Percentiles rank a stretch among this genome's conserved stretches.
Evolutionary conservation across 2,797 vertebrate species (phyloP).

Genomic region (Gymnoscopelus braueri): DNA sequence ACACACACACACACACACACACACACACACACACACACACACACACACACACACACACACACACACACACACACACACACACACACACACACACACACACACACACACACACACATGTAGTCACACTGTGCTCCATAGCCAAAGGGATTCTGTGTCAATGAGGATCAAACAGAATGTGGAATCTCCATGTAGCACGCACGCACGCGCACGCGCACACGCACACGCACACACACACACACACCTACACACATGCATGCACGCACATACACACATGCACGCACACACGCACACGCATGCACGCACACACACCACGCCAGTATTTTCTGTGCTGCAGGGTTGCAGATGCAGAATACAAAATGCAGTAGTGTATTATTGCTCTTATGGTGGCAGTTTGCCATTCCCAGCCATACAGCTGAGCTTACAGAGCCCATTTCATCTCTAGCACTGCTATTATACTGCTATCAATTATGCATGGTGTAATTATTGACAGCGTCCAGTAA

Average conservation of each 20-base stretch:
- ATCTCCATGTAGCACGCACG: slow-evolving; percentile 53
- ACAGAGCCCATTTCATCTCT: slow-evolving; percentile 60
- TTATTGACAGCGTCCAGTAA: slow-evolving; percentile 73
- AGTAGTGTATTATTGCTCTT: slow-evolving; percentile 6
- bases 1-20: slow-evolving; percentile 4
- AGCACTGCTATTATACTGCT: slow-evolving; percentile 46
- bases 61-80: background rate
- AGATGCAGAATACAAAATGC: slow-evolving; percentile 33
- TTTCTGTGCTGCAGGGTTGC: slow-evolving; percentile 53
- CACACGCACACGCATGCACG: slow-evolving; percentile 10
- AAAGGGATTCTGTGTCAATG: slow-evolving; percentile 65
- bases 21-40: background rate
- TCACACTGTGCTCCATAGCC: slow-evolving; percentile 55
- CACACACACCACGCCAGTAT: background rate
- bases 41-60: background rate
- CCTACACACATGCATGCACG: slow-evolving; percentile 12
- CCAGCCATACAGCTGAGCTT: slow-evolving; percentile 42
- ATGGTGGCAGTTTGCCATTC: slow-evolving; percentile 29
- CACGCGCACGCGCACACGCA: slow-evolving; percentile 19
- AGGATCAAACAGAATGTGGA: slow-evolving; percentile 79
- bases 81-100: slow-evolving; percentile 15
- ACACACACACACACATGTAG: background rate
- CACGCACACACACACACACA: slow-evolving; percentile 21
- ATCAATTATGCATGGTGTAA: slow-evolving; percentile 79
- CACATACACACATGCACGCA: slow-evolving; percentile 19